A percentile compares a stretch with the other conserved stretches of the same genome.
phyloP scores from a whole-genome alignment of 2,113 vertebrate genomes.

The Grus americana region DNA sequence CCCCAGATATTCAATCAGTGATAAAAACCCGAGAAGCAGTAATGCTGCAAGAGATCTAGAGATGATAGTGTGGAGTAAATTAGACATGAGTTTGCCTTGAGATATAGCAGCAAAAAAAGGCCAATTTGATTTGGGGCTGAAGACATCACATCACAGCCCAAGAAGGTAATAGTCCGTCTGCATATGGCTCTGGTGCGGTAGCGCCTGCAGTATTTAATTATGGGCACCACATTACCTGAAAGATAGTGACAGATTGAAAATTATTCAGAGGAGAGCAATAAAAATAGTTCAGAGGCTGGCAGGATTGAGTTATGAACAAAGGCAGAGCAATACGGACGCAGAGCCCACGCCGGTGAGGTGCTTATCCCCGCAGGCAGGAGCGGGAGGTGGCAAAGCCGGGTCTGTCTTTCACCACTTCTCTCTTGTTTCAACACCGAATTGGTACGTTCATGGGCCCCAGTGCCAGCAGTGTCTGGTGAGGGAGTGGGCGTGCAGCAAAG shows the following conservation, averaged over 20 bases:
- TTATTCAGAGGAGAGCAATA: constrained; percentile 67
- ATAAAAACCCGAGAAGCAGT: constrained; percentile 46
- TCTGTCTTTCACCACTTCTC: background rate
- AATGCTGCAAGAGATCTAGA: constrained; percentile 56
- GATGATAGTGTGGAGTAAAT: constrained; percentile 58
- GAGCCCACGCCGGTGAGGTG: rapidly evolving
- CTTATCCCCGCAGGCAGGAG: background rate
- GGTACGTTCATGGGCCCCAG: background rate
- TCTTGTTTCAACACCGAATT: background rate
- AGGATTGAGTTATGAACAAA: constrained; percentile 55
- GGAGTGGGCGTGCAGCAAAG: background rate
- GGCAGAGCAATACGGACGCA: background rate
- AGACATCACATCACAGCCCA: constrained; percentile 42
- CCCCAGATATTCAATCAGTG: constrained; percentile 47
- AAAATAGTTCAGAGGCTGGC: constrained; percentile 61
- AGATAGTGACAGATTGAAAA: constrained; percentile 67
- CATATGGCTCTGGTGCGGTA: constrained; percentile 42
- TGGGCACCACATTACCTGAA: constrained; percentile 55
- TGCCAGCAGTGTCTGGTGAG: background rate
- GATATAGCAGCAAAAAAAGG: constrained; percentile 57
- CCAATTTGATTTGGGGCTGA: constrained; percentile 67
- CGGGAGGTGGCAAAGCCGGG: background rate
- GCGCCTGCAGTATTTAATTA: constrained; percentile 70
- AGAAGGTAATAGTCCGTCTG: constrained; percentile 48
- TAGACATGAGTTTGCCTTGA: constrained; percentile 70